phyloP scores from a whole-genome alignment of 2,888 invertebrate species.

The Drosophila hamatofila region DNA sequence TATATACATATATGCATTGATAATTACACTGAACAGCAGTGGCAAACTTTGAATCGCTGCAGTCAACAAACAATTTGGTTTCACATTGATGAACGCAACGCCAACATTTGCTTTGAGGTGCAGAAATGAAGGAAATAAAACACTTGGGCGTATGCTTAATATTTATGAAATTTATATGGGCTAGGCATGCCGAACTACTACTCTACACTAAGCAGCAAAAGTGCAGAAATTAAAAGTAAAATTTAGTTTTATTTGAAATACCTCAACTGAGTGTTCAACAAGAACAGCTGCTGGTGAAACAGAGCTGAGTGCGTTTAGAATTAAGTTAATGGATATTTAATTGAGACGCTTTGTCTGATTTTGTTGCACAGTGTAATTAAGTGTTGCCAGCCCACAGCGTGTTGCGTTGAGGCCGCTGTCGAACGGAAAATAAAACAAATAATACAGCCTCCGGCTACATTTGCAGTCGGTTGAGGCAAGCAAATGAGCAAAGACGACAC shows the following conservation, averaged over 20 bases:
- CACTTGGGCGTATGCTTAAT: conserved; percentile 71
- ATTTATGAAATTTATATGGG: conserved; percentile 71
- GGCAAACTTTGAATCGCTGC: background rate
- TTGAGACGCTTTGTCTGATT: background rate
- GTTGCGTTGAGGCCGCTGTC: conserved; percentile 15
- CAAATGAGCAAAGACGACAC: conserved; percentile 71
- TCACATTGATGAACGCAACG: conserved; percentile 53
- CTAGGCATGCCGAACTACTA: conserved; percentile 45
- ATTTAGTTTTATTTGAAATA: background rate
- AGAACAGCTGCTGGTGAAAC: conserved; percentile 4
- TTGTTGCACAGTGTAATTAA: conserved; percentile 73
- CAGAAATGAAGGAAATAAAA: conserved; percentile 11
- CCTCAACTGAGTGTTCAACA: background rate
- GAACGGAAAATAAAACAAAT: conserved; percentile 51
- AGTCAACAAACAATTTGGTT: conserved; percentile 46
- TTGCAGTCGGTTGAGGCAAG: conserved; percentile 64
- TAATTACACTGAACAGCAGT: conserved; percentile 51
- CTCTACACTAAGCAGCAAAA: conserved; percentile 53
- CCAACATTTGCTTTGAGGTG: conserved; percentile 37
- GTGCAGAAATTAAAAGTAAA: background rate
- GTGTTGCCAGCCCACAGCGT: conserved; percentile 40
- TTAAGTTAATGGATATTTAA: background rate
- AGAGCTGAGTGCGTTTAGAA: background rate
- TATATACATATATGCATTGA: conserved; percentile 15
- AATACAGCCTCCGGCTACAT: conserved; percentile 43